These are phyloP conservation scores for Lampris megalopsis DNA, from an alignment of 2,113 vertebrate species.

Conservation along the genomic window DNA sequence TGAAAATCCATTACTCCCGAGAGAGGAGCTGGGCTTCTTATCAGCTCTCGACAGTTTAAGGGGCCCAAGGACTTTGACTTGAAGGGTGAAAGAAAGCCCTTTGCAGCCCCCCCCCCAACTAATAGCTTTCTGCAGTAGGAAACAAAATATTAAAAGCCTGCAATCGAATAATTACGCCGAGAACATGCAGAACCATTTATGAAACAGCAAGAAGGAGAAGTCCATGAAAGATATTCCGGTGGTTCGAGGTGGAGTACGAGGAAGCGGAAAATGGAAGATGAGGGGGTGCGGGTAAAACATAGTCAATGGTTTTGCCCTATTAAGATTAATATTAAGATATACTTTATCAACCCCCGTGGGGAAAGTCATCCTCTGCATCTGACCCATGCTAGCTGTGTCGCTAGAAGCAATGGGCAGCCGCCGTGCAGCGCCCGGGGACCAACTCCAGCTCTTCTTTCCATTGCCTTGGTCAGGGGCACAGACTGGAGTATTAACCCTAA, in stretches of 20 bases:
- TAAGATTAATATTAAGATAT: too few relatives aligned
- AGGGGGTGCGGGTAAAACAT: not conserved
- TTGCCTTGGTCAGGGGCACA: too few relatives aligned
- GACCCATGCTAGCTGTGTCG: too few relatives aligned
- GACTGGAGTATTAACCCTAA: too few relatives aligned
- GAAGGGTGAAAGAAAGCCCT: constrained; percentile 55
- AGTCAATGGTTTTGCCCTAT: constrained; percentile 13
- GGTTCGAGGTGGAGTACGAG: constrained; percentile 19
- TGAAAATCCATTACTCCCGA: constrained; percentile 60
- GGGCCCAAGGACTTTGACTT: constrained; percentile 63
- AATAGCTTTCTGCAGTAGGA: constrained; percentile 30
- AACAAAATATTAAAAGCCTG: constrained; percentile 51
- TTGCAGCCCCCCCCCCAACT: constrained; percentile 33
- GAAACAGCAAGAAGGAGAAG: constrained; percentile 35
- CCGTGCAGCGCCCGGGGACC: too few relatives aligned
- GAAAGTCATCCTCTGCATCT: too few relatives aligned
- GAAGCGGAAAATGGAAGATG: not conserved
- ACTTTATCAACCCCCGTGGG: too few relatives aligned
- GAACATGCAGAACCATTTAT: constrained; percentile 33
- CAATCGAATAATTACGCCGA: constrained; percentile 43
- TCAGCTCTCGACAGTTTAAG: constrained; percentile 71
- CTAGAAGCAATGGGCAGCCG: too few relatives aligned
- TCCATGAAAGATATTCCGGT: not conserved
- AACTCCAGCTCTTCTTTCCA: too few relatives aligned
- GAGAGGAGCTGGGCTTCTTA: constrained; percentile 60